Percentiles rank a stretch among this genome's conserved stretches.
phyloP scores from a whole-genome alignment of 2,888 invertebrate species.

The Himalopsyche tibetana region DNA sequence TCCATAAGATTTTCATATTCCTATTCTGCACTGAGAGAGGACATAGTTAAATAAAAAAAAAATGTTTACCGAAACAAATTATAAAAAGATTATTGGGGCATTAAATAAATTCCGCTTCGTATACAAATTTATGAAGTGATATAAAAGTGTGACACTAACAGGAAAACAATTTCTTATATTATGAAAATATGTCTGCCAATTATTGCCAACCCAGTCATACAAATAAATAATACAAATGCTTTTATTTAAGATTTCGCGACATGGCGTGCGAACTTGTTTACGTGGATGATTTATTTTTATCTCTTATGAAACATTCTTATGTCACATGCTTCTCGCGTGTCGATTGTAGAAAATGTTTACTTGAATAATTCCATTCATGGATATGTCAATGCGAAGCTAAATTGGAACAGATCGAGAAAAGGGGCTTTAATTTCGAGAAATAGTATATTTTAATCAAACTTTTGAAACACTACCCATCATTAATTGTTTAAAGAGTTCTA shows the following conservation, averaged over 20 bases:
- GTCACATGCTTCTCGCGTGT: conserved; percentile 3
- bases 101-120: no score
- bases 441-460: not conserved
- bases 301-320: not conserved
- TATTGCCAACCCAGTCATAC: not conserved
- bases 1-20: no score
- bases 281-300: not conserved
- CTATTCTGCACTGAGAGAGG: no score
- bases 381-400: not conserved
- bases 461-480: no score
- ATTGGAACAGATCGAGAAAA: not conserved
- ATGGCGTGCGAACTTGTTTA: not conserved
- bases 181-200: conserved; percentile 1
- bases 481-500: no score
- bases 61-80: no score
- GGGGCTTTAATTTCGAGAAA: not conserved
- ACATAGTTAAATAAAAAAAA: no score
- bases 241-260: not conserved
- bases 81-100: no score
- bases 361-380: not conserved
- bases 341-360: not conserved
- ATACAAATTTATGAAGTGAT: not conserved
- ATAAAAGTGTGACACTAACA: no score
- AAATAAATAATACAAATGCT: not conserved
- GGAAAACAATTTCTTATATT: no score